These are phyloP conservation scores for Ctenopoma kingsleyae DNA, from an alignment of 2,797 vertebrate species.

Conservation along the genomic window DNA sequence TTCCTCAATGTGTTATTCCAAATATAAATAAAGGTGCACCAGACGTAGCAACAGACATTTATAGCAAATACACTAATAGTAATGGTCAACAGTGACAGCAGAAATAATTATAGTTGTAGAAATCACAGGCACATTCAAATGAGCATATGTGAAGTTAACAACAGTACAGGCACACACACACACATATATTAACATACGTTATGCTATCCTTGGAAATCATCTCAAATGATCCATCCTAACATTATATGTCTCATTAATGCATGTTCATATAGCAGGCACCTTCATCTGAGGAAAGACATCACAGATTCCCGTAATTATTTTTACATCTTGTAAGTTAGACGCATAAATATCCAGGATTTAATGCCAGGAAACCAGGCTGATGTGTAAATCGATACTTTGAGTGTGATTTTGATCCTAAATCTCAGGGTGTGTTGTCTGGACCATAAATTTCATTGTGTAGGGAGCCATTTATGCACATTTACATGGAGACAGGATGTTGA, in stretches of 20 bases:
- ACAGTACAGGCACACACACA: not conserved
- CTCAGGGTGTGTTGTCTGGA: constrained; percentile 71
- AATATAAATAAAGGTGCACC: not conserved
- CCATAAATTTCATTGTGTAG: constrained; percentile 69
- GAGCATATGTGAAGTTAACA: not conserved
- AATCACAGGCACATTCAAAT: not conserved
- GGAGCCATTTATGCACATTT: constrained; percentile 82
- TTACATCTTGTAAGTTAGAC: constrained; percentile 70
- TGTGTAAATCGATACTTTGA: constrained; percentile 84
- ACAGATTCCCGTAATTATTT: constrained; percentile 77
- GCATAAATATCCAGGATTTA: constrained; percentile 83
- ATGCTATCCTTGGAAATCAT: not conserved
- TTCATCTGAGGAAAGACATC: constrained; percentile 35
- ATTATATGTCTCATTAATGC: constrained; percentile 31
- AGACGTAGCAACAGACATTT: not conserved
- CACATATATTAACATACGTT: not conserved
- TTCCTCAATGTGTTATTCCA: too few relatives aligned
- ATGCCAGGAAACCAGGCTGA: constrained; percentile 69
- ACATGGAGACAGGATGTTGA: constrained; percentile 84
- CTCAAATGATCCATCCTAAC: constrained; percentile 22
- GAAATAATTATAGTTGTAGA: not conserved
- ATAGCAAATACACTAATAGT: not conserved
- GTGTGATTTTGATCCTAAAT: constrained; percentile 81
- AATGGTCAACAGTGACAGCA: not conserved
- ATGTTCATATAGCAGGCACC: constrained; percentile 1